Evolutionary conservation across 2,888 invertebrate genomes (phyloP).

Genomic region (Alviniconcha strummeri): DNA sequence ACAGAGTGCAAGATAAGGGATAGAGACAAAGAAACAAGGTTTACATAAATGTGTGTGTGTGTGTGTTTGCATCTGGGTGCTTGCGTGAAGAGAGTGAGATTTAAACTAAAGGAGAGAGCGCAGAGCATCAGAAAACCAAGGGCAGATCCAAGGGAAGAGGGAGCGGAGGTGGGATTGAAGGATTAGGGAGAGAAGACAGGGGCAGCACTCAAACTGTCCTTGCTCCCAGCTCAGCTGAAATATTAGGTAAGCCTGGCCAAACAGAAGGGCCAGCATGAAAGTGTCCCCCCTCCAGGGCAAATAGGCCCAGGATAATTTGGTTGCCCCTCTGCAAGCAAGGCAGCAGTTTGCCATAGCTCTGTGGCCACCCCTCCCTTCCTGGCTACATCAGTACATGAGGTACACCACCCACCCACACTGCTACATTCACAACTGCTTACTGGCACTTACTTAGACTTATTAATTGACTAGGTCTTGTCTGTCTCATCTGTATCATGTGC

Average conservation of each 20-base stretch:
- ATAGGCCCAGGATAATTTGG: slow-evolving; percentile 39
- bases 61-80: too few species aligned
- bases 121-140: neutral
- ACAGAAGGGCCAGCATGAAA: slow-evolving; percentile 28
- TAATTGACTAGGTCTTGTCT: too few species aligned
- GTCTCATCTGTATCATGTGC: too few species aligned
- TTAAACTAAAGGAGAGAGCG: too few species aligned
- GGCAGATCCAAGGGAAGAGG: neutral
- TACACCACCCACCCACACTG: too few species aligned
- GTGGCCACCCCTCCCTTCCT: slow-evolving; percentile 19
- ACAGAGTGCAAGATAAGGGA: too few species aligned
- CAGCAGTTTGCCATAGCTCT: neutral
- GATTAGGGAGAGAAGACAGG: slow-evolving; percentile 24
- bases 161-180: neutral
- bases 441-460: too few species aligned
- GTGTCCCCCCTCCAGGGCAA: slow-evolving; percentile 26
- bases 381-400: neutral
- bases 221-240: slow-evolving; percentile 22
- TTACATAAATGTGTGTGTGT: too few species aligned
- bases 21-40: too few species aligned
- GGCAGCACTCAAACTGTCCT: slow-evolving; percentile 16
- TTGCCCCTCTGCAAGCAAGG: slow-evolving; percentile 26
- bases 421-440: too few species aligned
- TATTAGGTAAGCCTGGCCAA: slow-evolving; percentile 39
- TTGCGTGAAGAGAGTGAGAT: too few species aligned